Evolutionary conservation across 2,797 vertebrate genomes (phyloP).

Genomic region (Pagetopsis macropterus): DNA sequence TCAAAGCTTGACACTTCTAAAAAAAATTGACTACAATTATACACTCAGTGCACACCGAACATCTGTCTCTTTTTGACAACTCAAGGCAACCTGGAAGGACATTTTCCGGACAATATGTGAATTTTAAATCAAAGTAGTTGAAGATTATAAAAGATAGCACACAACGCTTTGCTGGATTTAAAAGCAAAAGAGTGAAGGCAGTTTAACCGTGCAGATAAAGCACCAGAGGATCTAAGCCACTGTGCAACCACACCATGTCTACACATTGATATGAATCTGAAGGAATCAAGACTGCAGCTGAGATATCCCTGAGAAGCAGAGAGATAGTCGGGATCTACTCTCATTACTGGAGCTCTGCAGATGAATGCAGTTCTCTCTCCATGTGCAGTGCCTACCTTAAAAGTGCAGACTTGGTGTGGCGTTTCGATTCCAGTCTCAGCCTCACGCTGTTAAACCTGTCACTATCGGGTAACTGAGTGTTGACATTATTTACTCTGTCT

Average conservation of each 20-base stretch:
- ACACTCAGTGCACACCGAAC: constrained; percentile 5
- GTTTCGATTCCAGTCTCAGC: constrained; percentile 30
- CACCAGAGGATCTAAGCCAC: constrained; percentile 68
- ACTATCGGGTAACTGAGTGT: constrained; percentile 32
- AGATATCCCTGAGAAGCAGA: constrained; percentile 54
- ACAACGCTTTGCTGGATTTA: constrained; percentile 56
- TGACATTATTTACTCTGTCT: constrained; percentile 55
- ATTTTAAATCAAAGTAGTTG: constrained; percentile 62
- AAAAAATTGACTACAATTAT: constrained; percentile 18
- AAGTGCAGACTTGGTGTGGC: constrained; percentile 22
- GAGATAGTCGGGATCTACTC: constrained; percentile 43
- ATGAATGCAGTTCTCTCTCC: constrained; percentile 45
- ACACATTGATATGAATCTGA: constrained; percentile 67
- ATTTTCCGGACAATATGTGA: constrained; percentile 47
- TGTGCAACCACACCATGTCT: constrained; percentile 45
- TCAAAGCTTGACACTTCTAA: constrained; percentile 26
- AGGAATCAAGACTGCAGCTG: constrained; percentile 55
- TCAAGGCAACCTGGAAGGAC: constrained; percentile 34
- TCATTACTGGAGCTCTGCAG: constrained; percentile 52
- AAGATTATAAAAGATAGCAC: constrained; percentile 53
- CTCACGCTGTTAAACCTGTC: constrained; percentile 34
- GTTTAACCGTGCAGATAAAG: constrained; percentile 60
- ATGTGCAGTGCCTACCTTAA: constrained; percentile 67
- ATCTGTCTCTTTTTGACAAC: constrained; percentile 29
- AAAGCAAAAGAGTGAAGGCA: constrained; percentile 50